A percentile compares a stretch with the other conserved stretches of the same genome.
Conservation (phyloP, 2,888 invertebrate genomes). For the Machimus atricapillus region DNA sequence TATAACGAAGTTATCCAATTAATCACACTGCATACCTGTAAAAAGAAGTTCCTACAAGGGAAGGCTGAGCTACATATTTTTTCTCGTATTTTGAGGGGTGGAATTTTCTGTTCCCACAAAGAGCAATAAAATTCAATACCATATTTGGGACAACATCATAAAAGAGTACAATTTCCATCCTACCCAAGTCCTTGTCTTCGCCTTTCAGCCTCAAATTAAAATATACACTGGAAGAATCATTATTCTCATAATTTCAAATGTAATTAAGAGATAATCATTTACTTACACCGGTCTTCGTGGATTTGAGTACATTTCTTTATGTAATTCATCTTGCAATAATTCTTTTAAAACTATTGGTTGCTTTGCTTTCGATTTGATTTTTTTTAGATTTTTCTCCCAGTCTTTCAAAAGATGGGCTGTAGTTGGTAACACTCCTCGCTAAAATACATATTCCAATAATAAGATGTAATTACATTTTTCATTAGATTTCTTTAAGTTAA, state of each 20-base stretch:
- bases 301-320: not conserved
- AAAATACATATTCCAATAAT: not conserved
- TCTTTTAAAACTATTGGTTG: constrained; percentile 39
- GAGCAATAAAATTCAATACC: constrained; percentile 45
- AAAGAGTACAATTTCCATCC: constrained; percentile 49
- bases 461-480: not conserved
- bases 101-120: not conserved
- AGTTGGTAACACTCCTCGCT: constrained; percentile 36
- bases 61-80: constrained; percentile 41
- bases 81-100: not conserved
- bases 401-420: not conserved
- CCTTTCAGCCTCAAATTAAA: constrained; percentile 51
- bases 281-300: constrained; percentile 51
- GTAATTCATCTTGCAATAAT: not conserved
- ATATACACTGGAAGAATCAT: constrained; percentile 49
- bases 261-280: not conserved
- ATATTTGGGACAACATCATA: constrained; percentile 57
- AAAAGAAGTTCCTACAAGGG: constrained; percentile 51
- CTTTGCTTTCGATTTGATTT: constrained; percentile 3
- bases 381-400: constrained; percentile 28
- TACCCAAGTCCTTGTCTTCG: constrained; percentile 43
- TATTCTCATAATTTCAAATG: not conserved
- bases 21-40: constrained; percentile 26
- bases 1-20: too few species aligned
- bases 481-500: not conserved